These are phyloP conservation scores for Acropora tenuis DNA, from an alignment of 64 coral and sea anemone genomes.

Conservation along the genomic window DNA sequence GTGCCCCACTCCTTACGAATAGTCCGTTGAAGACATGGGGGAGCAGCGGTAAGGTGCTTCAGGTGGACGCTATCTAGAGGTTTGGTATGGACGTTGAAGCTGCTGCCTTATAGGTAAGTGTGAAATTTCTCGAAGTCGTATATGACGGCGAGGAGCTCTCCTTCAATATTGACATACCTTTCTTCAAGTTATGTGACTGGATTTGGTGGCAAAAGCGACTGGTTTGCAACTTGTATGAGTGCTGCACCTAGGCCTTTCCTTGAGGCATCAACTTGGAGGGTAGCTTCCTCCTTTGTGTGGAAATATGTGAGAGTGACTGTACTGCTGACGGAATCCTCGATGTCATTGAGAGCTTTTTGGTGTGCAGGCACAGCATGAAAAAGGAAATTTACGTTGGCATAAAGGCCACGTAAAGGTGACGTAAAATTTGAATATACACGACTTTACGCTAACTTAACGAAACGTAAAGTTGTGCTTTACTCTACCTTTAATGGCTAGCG, in stretches of 20 bases:
- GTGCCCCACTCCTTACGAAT: too few relatives aligned
- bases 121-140: background rate
- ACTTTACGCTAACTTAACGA: too few relatives aligned
- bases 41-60: too few relatives aligned
- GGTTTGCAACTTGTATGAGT: background rate
- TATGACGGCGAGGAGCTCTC: background rate
- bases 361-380: too few relatives aligned
- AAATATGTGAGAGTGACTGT: conserved; percentile 34
- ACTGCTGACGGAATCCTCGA: conserved; percentile 19
- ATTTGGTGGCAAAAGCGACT: background rate
- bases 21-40: too few relatives aligned
- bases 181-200: background rate
- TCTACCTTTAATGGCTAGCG: too few relatives aligned
- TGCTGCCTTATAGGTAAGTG: background rate
- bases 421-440: too few relatives aligned
- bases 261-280: conserved; percentile 30
- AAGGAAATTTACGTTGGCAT: too few relatives aligned
- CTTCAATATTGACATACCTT: background rate
- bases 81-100: background rate
- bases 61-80: too few relatives aligned
- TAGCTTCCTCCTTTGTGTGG: background rate
- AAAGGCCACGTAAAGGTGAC: too few relatives aligned
- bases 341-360: conserved; percentile 20
- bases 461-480: too few relatives aligned
- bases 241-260: background rate